Evolutionary conservation across 2,888 invertebrate species (phyloP), one percentile per base, ranked within the genome.

Genomic region (Rhyacophila evoluta): DNA sequence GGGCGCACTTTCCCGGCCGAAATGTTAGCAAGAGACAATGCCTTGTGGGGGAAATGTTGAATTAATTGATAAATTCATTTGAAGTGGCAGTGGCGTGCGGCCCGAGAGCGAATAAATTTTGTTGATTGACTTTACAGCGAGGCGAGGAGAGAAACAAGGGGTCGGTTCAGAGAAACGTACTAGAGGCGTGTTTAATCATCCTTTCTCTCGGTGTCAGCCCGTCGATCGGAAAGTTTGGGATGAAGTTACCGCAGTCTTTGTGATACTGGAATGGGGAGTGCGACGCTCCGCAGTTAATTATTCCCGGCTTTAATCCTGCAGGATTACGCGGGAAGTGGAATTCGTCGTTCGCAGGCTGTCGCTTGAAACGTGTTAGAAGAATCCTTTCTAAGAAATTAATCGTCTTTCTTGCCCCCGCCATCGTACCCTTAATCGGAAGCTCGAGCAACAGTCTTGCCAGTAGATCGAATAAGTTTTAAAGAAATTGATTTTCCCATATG

Each of bases 271-370:
- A 69, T 67, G 79, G 67, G 41, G 12, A 55, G 25, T 36, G 33
- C 29, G 77, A 39, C 73, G 19, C 86, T 86, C 86, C 86, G 87
- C 87, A 88, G 87, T 88, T 89, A 89, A 90, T 89, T 89, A 89
- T 89, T 89, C 88, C 85, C 87, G 88, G 87, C 86, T 86, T 87
- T 89, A 89, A 89, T 89, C 89, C 89, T 81, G 84, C 80, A 85
- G 89, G 89, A 89, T 89, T 89, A 88, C 87, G 86, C 87, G 87
- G 89, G 73, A 76, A 55, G 29, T 36, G 36, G 70, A 71, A 76
- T 38, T 55, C 55, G 55, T 55, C 55, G 55, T 55, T 55, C 55
- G 55, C 55, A 55, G 55, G 19, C 55, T 55, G 55, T 55, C 55
- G 55, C 55, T 55, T 55, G 55, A 55, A 55, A 55, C 55, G 55